Evolutionary conservation across 2,797 vertebrate genomes (phyloP).

Genomic region (Dryobates pubescens): DNA sequence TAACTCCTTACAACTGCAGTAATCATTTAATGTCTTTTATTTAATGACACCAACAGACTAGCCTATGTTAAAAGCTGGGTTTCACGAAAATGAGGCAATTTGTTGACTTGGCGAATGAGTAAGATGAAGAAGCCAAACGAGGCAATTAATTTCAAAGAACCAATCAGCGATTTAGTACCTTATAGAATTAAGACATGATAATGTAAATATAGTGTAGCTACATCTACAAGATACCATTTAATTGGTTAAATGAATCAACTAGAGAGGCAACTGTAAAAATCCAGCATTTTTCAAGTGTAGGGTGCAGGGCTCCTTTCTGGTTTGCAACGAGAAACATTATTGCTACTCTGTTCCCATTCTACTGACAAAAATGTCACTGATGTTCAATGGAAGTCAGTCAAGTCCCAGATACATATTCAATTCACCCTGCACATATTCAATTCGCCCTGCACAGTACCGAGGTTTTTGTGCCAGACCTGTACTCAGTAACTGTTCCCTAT

Average conservation of each 20-base stretch:
- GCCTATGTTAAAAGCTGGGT: slow-evolving; percentile 7
- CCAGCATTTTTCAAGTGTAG: neutral
- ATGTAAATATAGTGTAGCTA: neutral
- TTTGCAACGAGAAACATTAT: neutral
- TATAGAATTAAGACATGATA: neutral
- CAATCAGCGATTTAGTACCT: neutral
- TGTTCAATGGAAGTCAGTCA: neutral
- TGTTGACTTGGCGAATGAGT: slow-evolving; percentile 14
- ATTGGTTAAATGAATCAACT: slow-evolving; percentile 14
- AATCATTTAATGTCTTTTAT: slow-evolving; percentile 27
- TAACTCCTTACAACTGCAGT: slow-evolving; percentile 16
- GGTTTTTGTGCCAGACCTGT: neutral
- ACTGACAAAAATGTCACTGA: neutral
- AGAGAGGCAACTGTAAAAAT: neutral
- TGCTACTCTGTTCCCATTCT: neutral
- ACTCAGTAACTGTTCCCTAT: neutral
- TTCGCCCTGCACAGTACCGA: neutral
- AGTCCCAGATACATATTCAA: neutral
- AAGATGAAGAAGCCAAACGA: slow-evolving; percentile 7
- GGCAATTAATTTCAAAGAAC: slow-evolving; percentile 24
- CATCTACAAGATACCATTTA: slow-evolving; percentile 23
- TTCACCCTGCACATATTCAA: neutral
- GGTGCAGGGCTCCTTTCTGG: neutral
- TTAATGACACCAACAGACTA: slow-evolving; percentile 22
- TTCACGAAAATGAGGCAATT: slow-evolving; percentile 39